Conservation (phyloP, 2,113 vertebrate genomes). For the Pollimyrus isidori region DNA sequence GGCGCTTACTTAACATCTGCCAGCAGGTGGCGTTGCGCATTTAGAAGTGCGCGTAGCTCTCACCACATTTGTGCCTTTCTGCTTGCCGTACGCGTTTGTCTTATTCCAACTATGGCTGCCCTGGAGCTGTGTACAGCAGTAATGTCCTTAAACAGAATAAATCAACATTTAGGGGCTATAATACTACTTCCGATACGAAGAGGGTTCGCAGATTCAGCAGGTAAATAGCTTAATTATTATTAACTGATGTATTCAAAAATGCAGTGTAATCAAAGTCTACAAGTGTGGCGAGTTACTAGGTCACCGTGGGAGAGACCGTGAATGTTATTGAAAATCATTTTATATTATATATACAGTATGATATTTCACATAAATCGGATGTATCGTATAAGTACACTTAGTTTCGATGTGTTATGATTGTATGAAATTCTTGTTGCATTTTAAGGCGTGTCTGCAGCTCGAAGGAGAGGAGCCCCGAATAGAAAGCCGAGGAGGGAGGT, state of each 20-base stretch:
- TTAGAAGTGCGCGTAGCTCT: background rate
- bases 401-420: background rate
- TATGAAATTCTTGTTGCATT: slow-evolving; percentile 12
- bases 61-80: slow-evolving; percentile 17
- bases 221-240: background rate
- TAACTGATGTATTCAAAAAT: slow-evolving; percentile 13
- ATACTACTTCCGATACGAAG: slow-evolving; percentile 11
- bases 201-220: slow-evolving; percentile 32
- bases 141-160: slow-evolving; percentile 43
- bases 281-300: background rate
- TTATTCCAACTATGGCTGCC: slow-evolving; percentile 47
- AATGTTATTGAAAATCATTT: background rate
- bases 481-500: slow-evolving; percentile 45
- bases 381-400: background rate
- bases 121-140: slow-evolving; percentile 25
- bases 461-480: slow-evolving; percentile 19
- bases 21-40: slow-evolving; percentile 17
- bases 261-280: background rate
- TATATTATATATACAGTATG: background rate
- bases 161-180: slow-evolving; percentile 25
- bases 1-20: background rate
- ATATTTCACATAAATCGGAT: background rate
- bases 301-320: background rate
- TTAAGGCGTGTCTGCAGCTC: slow-evolving; percentile 40
- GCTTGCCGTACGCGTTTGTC: slow-evolving; percentile 26